phyloP scores from a whole-genome alignment of 2,888 invertebrate genomes.

The Leucophora obtusa region DNA sequence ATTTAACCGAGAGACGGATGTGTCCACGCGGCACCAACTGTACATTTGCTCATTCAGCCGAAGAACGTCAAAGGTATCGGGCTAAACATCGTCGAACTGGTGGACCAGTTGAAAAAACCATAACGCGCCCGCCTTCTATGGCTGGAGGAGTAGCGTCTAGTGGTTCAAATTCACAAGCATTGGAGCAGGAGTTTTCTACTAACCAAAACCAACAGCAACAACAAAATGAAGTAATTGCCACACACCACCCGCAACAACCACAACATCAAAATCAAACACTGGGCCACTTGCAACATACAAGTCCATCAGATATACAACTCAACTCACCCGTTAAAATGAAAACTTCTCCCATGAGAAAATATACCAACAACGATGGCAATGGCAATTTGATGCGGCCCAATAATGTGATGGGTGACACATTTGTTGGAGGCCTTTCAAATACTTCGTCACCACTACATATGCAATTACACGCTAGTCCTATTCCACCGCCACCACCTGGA shows the following conservation, averaged over 20 bases:
- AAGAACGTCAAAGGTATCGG: conserved; percentile 90
- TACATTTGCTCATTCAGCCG: conserved; percentile 94
- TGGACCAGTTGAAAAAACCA: conserved; percentile 39
- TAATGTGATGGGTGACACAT: conserved; percentile 36
- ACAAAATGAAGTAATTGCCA: conserved; percentile 43
- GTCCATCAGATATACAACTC: conserved; percentile 40
- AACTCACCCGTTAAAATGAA: conserved; percentile 50
- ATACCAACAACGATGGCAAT: conserved; percentile 42
- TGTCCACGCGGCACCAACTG: conserved; percentile 93
- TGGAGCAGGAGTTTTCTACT: conserved; percentile 56
- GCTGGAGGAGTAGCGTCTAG: background rate
- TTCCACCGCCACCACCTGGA: conserved; percentile 24
- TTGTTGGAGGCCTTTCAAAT: conserved; percentile 44
- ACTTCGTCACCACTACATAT: conserved; percentile 52
- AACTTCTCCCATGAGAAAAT: conserved; percentile 56
- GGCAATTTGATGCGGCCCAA: conserved; percentile 46
- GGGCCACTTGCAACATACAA: conserved; percentile 38
- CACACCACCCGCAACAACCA: conserved; percentile 20
- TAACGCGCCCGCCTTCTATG: conserved; percentile 20
- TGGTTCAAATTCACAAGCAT: conserved; percentile 32
- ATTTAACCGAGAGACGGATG: conserved; percentile 86
- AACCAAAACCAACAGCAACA: conserved; percentile 46
- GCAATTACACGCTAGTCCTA: conserved; percentile 54
- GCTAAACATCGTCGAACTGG: conserved; percentile 81
- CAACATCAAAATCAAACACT: conserved; percentile 39